Evolutionary conservation across 1,140 invertebrate genomes (phyloP).

Genomic region (Battus philenor): DNA sequence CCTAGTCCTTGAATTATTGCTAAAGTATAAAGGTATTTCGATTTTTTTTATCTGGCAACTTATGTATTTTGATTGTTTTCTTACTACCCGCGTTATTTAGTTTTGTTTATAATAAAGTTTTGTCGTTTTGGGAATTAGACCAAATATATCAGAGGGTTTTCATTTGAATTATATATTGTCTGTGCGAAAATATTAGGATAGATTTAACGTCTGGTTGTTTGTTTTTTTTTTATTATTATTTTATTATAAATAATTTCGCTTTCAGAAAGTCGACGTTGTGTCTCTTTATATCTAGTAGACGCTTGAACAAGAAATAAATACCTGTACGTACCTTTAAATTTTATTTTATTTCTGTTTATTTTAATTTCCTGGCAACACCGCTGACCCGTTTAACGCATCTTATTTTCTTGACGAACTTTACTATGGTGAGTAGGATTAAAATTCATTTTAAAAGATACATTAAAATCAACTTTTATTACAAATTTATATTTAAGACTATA

Average conservation of each 20-base stretch:
- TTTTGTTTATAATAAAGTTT: slow-evolving; percentile 23
- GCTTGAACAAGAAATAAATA: slow-evolving; percentile 73
- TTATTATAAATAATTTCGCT: slow-evolving; percentile 38
- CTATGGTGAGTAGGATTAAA: no score
- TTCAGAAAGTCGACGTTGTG: slow-evolving; percentile 56
- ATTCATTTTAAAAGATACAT: no score
- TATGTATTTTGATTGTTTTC: no score
- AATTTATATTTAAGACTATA: no score
- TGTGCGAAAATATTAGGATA: slow-evolving; percentile 45
- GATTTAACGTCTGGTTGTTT: slow-evolving; percentile 46
- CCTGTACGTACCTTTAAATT: slow-evolving; percentile 59
- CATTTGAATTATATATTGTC: slow-evolving; percentile 45
- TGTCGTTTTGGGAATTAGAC: slow-evolving; percentile 42
- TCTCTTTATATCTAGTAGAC: slow-evolving; percentile 67
- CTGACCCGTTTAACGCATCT: no score
- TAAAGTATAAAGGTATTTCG: slow-evolving; percentile 21
- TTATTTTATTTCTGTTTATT: slow-evolving; percentile 32
- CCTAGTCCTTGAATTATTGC: no score
- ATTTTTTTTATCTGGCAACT: not conserved
- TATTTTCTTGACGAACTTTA: no score
- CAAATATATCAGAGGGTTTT: slow-evolving; percentile 59
- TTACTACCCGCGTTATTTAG: slow-evolving; percentile 17
- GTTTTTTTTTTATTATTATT: slow-evolving; percentile 30
- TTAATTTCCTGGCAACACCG: slow-evolving; percentile 5
- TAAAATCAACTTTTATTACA: no score